Conservation (phyloP, 2,113 vertebrate species). For the Burhinus bistriatus region DNA sequence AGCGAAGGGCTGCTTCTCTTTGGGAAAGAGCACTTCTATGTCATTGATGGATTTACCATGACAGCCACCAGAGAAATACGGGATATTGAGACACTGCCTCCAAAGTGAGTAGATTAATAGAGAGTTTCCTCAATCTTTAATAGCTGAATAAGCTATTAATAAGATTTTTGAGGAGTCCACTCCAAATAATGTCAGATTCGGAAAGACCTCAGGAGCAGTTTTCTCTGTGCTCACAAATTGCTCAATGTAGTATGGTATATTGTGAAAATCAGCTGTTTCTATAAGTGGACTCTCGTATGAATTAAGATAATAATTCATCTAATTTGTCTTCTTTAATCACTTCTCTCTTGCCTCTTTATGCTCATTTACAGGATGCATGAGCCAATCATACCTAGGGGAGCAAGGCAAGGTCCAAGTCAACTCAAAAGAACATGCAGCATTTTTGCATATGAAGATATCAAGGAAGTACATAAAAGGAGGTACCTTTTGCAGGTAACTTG, state of each 20-base stretch:
- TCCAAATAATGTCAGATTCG: not conserved
- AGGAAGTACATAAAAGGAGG: conserved; percentile 96
- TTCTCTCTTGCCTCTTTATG: not conserved
- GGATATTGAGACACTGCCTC: conserved; percentile 94
- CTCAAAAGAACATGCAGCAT: conserved; percentile 96
- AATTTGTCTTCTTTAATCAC: not conserved
- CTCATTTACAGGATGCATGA: conserved; percentile 85
- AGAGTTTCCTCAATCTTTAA: not conserved
- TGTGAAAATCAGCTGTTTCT: not conserved
- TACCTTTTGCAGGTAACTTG: conserved; percentile 91
- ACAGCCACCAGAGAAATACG: conserved; percentile 94
- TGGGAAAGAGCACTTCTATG: conserved; percentile 98
- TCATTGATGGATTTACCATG: conserved; percentile 99
- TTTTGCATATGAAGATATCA: conserved; percentile 98
- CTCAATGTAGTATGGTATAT: not conserved
- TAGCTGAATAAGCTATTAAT: not conserved
- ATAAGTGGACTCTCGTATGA: not conserved
- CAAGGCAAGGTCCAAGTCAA: conserved; percentile 92
- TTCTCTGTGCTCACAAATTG: not conserved
- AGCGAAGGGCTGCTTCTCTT: conserved; percentile 96
- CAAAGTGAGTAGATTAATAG: conserved; percentile 80
- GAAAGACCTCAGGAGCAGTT: not conserved
- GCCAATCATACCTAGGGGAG: conserved; percentile 95
- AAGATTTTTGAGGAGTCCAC: not conserved
- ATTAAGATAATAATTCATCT: not conserved